Evolutionary conservation across 2,797 vertebrate species (phyloP).

Genomic region (Cyclura pinguis): DNA sequence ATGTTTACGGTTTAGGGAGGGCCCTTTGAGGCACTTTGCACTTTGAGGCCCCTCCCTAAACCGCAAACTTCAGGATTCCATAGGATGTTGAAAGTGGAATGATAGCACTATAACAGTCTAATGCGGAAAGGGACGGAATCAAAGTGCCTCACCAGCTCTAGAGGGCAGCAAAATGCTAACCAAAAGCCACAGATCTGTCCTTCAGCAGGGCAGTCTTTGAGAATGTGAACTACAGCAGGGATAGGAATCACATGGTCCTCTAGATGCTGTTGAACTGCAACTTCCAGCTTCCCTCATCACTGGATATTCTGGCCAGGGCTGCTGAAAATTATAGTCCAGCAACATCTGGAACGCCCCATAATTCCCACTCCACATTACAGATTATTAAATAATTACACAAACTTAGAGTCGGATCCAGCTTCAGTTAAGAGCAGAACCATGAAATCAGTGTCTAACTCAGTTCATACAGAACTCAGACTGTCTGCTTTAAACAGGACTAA

Average conservation of each 20-base stretch:
- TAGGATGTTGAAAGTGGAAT: too few relatives aligned
- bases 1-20: too few relatives aligned
- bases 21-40: too few relatives aligned
- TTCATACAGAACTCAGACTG: background rate
- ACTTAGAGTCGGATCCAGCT: slow-evolving; percentile 29
- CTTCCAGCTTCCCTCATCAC: too few relatives aligned
- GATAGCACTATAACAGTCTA: too few relatives aligned
- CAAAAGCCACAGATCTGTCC: slow-evolving; percentile 54
- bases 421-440: background rate
- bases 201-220: slow-evolving; percentile 70
- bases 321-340: too few relatives aligned
- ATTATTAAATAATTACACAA: slow-evolving; percentile 59
- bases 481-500: background rate
- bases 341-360: too few relatives aligned
- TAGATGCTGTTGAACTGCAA: too few relatives aligned
- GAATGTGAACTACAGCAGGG: background rate
- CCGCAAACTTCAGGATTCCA: too few relatives aligned
- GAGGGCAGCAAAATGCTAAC: slow-evolving; percentile 72
- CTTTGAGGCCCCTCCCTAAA: too few relatives aligned
- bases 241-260: slow-evolving; percentile 31
- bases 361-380: slow-evolving; percentile 60
- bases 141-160: slow-evolving; percentile 56
- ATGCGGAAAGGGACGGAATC: too few relatives aligned
- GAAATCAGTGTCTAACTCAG: background rate
- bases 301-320: too few relatives aligned